Base-by-base conservation (phyloP, 2,888 invertebrate species). In the Pogonocherus hispidulus region DNA sequence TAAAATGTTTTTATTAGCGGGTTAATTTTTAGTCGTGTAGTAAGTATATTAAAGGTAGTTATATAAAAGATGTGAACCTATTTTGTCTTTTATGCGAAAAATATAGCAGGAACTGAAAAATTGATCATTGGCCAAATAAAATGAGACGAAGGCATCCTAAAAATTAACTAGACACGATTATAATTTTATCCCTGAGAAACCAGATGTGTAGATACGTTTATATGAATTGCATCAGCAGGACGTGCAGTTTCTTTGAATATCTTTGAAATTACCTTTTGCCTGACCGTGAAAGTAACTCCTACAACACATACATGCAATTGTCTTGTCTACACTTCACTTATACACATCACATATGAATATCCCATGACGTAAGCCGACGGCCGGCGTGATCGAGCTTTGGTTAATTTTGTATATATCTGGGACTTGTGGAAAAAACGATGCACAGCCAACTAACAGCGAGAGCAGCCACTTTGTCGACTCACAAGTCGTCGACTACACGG, bases 361-460 rank as follows among this genome's bases (percentile, higher is more conserved):
- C 67, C 55, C 73, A 73, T 76, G 78, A 78, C 78, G 79, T 80
- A 80, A 75, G 70, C 71, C 67, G 72, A 73, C 76, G 74, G 72
- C 73, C 76, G 73, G 73, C 76, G 72, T 75, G 76, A 76, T 79
- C 79, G 79, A 83, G 82, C 83, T 83, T 83, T 79, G 81, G 82
- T 83, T 84, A 84, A 84, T 83, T 84, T 84, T 84, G 83, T 81
- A 84, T 82, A 82, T 83, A 84, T 84, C 84, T 82, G 84, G 84
- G 84, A 81, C 82, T 83, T 69, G 70, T 66, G 69, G 44, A 72
- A 76, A 73, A 78, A 78, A 73, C 72, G 76, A 59, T 73, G 73
- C 66, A 70, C 62, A 69, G 72, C 76, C 71, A 70, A 63, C 76
- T 70, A 70, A 63, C 72, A 69, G 70, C 73, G 72, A 69, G 63